Evolutionary conservation across 2,113 vertebrate genomes (phyloP), one percentile per base, ranked within the genome.

Genomic region (Hemiprocne comata): DNA sequence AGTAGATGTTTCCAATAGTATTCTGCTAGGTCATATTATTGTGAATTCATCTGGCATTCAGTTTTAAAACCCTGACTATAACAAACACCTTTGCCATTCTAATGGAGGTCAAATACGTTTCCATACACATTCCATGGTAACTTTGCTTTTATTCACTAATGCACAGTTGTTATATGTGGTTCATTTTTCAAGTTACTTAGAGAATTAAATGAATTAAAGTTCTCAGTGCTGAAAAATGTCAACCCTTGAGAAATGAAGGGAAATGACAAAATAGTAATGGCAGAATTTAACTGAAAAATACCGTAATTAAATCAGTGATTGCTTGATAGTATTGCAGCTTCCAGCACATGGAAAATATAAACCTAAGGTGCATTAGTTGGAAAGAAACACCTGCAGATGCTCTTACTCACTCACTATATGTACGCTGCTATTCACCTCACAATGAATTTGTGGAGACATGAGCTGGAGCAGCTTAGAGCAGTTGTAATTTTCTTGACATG

Each of bases 141-240:
- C 87, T 95, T 86, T 95, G 82, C 88, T 96, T 96, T 95, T 97
- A 95, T 97, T 97, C 95, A 80, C 72, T 95, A 94, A 95, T 91
- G 92, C 92, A 95, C 50, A 67, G 26, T 95, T 85, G 60, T 97
- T 96, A 76, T 55, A 66, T 42, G 29, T 83, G 74, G 44, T 67
- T 93, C 86, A 48, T 54, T 93, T 97, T 94, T 96, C 75, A 96
- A 95, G 92, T 93, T 95, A 86, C 90, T 95, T 95, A 72, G 67
- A 85, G 87, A 87, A 79, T 87, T 94, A 96, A 95, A 76, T 85
- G 9, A 75, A 67, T 89, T n/a, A n/a, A 57, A 55, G 93, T 95
- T 89, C 66, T 94, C 75, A 81, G 73, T 74, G 51, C 87, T 90
- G 60, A 93, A 84, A 91, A 97, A 97, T 96, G 96, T 97, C 92